These are phyloP conservation scores for Pyrrhia umbra DNA, from an alignment of 2,888 invertebrate species.

Conservation along the genomic window DNA sequence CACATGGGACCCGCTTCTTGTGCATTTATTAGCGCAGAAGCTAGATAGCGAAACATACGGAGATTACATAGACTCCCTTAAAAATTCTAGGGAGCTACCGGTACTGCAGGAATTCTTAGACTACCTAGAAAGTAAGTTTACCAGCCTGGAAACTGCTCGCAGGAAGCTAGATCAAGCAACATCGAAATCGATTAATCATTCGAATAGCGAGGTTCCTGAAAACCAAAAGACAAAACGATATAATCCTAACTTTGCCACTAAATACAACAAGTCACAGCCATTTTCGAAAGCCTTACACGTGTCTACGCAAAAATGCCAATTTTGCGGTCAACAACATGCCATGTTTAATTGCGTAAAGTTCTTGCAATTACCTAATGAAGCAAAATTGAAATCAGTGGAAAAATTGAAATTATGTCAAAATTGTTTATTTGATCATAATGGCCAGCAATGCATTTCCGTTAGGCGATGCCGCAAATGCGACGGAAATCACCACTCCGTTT, in stretches of 20 bases:
- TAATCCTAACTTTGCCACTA: not conserved
- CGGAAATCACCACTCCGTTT: conserved; percentile 23
- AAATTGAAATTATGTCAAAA: conserved; percentile 19
- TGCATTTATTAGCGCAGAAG: conserved; percentile 11
- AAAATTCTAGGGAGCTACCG: conserved; percentile 15
- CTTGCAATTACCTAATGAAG: conserved; percentile 8
- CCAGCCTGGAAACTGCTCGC: conserved; percentile 23
- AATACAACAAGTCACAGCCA: not conserved
- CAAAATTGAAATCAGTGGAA: not conserved
- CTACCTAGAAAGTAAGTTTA: conserved; percentile 23
- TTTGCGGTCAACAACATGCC: conserved; percentile 17
- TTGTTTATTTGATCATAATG: conserved; percentile 27
- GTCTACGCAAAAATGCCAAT: conserved; percentile 7
- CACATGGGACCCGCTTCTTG: conserved; percentile 20
- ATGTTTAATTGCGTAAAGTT: conserved; percentile 13
- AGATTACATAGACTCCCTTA: conserved; percentile 19
- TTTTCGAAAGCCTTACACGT: conserved; percentile 14
- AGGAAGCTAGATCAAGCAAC: conserved; percentile 17
- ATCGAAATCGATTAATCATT: not conserved
- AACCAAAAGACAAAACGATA: not conserved
- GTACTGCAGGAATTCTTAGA: conserved; percentile 23
- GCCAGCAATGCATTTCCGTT: conserved; percentile 15
- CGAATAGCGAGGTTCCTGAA: not conserved
- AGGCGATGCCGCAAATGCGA: conserved; percentile 20
- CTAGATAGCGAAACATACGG: conserved; percentile 4